Conservation (phyloP, 2,797 vertebrate genomes). For the Odontamblyopus lacepedii region DNA sequence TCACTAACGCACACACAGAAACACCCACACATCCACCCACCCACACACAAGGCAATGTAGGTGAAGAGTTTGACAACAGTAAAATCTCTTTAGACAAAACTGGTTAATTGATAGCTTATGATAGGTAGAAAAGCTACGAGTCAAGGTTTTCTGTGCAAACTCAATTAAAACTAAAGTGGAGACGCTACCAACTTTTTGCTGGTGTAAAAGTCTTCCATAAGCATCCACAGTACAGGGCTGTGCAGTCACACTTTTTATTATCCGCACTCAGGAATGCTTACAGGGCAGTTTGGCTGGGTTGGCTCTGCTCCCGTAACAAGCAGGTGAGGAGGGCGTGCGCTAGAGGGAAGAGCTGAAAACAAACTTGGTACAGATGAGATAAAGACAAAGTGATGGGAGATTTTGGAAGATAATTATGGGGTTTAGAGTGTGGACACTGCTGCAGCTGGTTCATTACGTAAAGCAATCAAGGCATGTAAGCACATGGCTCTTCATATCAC, state of each 20-base stretch:
- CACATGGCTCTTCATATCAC: not conserved
- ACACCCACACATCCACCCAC: too few relatives aligned
- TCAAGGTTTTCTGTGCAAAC: not conserved
- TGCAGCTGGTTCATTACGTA: constrained; percentile 5
- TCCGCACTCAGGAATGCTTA: constrained; percentile 6
- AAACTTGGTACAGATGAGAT: not conserved
- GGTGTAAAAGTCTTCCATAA: not conserved
- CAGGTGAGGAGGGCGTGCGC: constrained; percentile 7
- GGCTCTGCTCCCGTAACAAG: constrained; percentile 7
- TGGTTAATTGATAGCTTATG: not conserved
- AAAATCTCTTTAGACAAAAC: too few relatives aligned
- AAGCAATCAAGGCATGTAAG: not conserved
- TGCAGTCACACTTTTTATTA: constrained; percentile 12
- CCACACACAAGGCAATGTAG: too few relatives aligned
- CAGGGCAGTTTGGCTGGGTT: not conserved
- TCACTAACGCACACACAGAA: too few relatives aligned
- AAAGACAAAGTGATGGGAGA: constrained; percentile 1
- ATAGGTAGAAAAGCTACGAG: too few relatives aligned
- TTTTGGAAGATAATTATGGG: not conserved
- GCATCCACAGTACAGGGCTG: not conserved
- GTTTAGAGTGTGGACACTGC: not conserved
- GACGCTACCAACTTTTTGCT: not conserved
- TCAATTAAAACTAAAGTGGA: constrained; percentile 1
- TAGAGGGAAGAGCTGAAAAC: not conserved
- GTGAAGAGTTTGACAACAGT: too few relatives aligned